phyloP scores from a whole-genome alignment of 2,113 vertebrate genomes.

The Gallinago jamesoni region DNA sequence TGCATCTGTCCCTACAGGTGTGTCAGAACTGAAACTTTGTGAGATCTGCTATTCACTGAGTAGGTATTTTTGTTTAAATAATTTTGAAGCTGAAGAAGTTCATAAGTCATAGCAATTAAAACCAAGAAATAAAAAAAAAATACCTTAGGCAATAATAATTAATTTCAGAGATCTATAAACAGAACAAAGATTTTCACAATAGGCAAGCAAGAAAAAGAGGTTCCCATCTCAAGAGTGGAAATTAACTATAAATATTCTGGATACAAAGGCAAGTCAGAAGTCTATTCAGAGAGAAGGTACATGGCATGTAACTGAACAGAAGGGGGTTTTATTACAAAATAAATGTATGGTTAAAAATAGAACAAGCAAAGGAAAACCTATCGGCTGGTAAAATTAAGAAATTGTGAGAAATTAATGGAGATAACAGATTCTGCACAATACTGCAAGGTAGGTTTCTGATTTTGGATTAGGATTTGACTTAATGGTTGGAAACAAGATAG shows the following conservation, averaged over 20 bases:
- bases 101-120: not conserved
- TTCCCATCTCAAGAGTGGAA: not conserved
- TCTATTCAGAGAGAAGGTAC: not conserved
- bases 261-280: not conserved
- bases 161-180: slow-evolving; percentile 5
- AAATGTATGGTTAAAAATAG: slow-evolving; percentile 46
- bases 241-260: slow-evolving; percentile 1
- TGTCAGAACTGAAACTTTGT: not conserved
- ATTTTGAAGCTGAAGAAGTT: not conserved
- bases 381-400: slow-evolving; percentile 47
- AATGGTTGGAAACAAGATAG: slow-evolving; percentile 38
- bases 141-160: not conserved
- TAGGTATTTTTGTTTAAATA: not conserved
- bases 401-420: slow-evolving; percentile 50
- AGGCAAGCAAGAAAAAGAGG: not conserved
- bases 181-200: not conserved
- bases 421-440: slow-evolving; percentile 37
- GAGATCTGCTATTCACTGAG: not conserved
- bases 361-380: slow-evolving; percentile 40
- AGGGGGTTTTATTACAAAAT: slow-evolving; percentile 14
- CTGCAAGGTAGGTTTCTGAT: slow-evolving; percentile 17
- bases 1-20: not conserved
- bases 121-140: not conserved
- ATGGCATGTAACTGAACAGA: slow-evolving; percentile 26
- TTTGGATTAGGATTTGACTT: not conserved